These are phyloP conservation scores for Rhinichthys osculus DNA, from an alignment of 2,797 vertebrate genomes.

Conservation along the genomic window DNA sequence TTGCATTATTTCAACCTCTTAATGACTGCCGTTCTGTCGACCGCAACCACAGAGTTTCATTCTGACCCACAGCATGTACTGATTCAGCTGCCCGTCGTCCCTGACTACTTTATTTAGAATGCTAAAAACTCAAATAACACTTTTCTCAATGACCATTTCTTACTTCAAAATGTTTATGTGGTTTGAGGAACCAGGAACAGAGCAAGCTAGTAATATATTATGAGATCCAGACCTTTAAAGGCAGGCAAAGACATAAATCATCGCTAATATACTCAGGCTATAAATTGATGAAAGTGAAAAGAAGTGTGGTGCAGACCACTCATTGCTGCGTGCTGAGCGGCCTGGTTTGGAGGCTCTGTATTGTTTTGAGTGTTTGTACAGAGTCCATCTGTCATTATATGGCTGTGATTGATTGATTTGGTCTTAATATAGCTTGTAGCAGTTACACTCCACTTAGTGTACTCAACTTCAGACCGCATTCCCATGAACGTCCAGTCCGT, in stretches of 20 bases:
- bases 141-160: conserved; percentile 53
- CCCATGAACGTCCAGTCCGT: background rate
- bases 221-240: conserved; percentile 56
- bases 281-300: conserved; percentile 55
- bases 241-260: conserved; percentile 48
- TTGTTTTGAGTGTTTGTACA: conserved; percentile 46
- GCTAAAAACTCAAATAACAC: conserved; percentile 54
- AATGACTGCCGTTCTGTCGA: conserved; percentile 60
- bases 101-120: conserved; percentile 60
- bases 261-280: conserved; percentile 43
- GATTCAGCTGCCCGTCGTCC: conserved; percentile 50
- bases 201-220: conserved; percentile 45
- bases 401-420: conserved; percentile 22
- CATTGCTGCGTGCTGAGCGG: conserved; percentile 10
- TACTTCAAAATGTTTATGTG: conserved; percentile 59
- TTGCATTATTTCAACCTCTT: conserved; percentile 65
- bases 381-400: conserved; percentile 31
- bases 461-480: conserved; percentile 21
- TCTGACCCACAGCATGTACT: conserved; percentile 58
- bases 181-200: conserved; percentile 54
- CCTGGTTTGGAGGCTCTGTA: conserved; percentile 35
- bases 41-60: conserved; percentile 58
- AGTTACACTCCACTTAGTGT: conserved; percentile 5
- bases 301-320: conserved; percentile 31
- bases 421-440: conserved; percentile 12